These are phyloP conservation scores for Amphiura filiformis DNA, from an alignment of 35 echinoderm and acorn worm genomes.

Conservation along the genomic window DNA sequence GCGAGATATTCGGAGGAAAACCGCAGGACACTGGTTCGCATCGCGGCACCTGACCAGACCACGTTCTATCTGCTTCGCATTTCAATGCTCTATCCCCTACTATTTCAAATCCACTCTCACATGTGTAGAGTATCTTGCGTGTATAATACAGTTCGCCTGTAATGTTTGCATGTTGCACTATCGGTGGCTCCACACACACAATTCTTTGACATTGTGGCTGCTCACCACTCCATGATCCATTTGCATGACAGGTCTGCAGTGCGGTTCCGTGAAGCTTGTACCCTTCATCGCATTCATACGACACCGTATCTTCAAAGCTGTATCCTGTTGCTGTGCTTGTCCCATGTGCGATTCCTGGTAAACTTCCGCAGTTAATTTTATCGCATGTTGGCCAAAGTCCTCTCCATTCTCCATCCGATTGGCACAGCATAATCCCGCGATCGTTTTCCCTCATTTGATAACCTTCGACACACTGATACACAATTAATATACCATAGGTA, in stretches of 20 bases:
- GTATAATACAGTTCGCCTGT: conserved; percentile 9
- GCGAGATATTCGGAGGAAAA: not conserved
- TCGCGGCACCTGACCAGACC: conserved; percentile 16
- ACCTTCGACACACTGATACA: conserved; percentile 38
- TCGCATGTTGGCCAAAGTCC: conserved; percentile 26
- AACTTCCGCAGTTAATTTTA: not conserved
- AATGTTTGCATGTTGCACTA: not conserved
- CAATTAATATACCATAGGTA: not conserved
- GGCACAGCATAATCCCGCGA: conserved; percentile 17
- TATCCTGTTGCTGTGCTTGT: not conserved
- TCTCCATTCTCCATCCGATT: conserved; percentile 43
- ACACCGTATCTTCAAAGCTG: not conserved
- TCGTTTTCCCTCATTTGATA: conserved; percentile 12
- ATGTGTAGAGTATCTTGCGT: conserved; percentile 20
- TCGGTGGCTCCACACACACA: conserved; percentile 12
- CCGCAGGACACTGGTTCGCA: conserved; percentile 34
- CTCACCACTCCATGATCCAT: conserved; percentile 40
- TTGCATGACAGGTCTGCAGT: conserved; percentile 14
- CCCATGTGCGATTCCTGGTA: not conserved
- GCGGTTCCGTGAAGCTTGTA: conserved; percentile 13
- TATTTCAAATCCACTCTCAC: conserved; percentile 20
- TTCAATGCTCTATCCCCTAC: conserved; percentile 16
- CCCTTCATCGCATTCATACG: conserved; percentile 30
- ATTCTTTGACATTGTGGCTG: conserved; percentile 26
- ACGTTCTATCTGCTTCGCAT: not conserved